Evolutionary conservation across 2,797 vertebrate genomes (phyloP).

Genomic region (Cyprinella venusta): DNA sequence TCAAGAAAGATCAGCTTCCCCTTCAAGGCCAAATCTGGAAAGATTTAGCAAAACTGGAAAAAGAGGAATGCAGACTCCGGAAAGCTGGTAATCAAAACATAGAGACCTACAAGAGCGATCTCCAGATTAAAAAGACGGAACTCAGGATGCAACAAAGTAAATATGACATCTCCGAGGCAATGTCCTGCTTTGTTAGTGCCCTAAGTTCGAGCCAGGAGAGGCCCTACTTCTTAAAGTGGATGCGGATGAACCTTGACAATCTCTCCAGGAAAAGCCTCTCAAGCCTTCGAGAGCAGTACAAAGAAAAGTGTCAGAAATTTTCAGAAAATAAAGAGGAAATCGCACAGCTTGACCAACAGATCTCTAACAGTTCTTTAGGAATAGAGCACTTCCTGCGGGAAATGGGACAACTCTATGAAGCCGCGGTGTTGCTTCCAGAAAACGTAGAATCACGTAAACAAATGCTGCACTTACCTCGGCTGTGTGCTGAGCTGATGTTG

Average conservation of each 20-base stretch:
- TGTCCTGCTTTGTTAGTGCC: constrained; percentile 73
- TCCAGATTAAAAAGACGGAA: constrained; percentile 57
- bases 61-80: constrained; percentile 74
- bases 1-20: constrained; percentile 72
- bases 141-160: constrained; percentile 67
- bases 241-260: constrained; percentile 77
- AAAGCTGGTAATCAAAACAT: constrained; percentile 61
- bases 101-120: constrained; percentile 69
- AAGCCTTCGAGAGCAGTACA: constrained; percentile 67
- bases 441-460: constrained; percentile 52
- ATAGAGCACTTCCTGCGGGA: constrained; percentile 82
- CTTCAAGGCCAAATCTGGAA: constrained; percentile 78
- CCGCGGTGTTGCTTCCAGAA: constrained; percentile 70
- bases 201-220: constrained; percentile 68
- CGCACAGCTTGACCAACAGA: constrained; percentile 64
- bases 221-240: constrained; percentile 81
- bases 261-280: constrained; percentile 66
- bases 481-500: constrained; percentile 76
- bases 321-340: constrained; percentile 65
- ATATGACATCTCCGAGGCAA: constrained; percentile 62
- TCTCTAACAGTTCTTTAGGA: constrained; percentile 78
- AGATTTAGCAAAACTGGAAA: constrained; percentile 72
- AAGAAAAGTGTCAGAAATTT: constrained; percentile 62
- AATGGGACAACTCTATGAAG: constrained; percentile 84
- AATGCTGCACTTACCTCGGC: constrained; percentile 72